Base-by-base conservation (phyloP, 1,140 invertebrate species). In the Magallana gigas region DNA sequence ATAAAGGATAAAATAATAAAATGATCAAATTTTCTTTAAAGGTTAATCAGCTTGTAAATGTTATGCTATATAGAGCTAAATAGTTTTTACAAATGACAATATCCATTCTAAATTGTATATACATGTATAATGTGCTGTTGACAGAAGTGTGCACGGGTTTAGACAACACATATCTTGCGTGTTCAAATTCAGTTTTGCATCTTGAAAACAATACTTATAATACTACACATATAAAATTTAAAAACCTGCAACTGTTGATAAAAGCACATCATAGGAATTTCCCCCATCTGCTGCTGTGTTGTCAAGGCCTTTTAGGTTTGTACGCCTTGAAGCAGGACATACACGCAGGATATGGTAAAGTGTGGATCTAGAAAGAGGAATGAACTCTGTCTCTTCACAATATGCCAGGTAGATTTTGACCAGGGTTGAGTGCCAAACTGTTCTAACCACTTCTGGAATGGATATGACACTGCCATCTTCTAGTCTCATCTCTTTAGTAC, bases 241-340 rank as follows among this genome's bases (percentile, higher is more conserved):
- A 64, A 64, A 16, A 76, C 68, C 68, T 23, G 68, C n/a, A 57
- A 84, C 57, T 23, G 57, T 18, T 8, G 56, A 12, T 7, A 84
- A 23, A 8, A 84, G 48, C 16, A 18, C 5, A 8, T 84, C 82
- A 84, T 57, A 57, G 6, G 48, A 12, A 57, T 58, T 16, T 18
- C 57, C 56, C 29, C 80, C 85, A 36, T 87, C 80, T 62, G 80
- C 80, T 60, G 85, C 23, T 48, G 83, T 64, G 56, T 62, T 82
- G 12, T 86, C 85, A 56, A 86, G 76, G 7, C 85, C 76, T 18
- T 81, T 85, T 59, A 62, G 16, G 62, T 68, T 83, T 56, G 76
- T 83, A 11, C 85, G 7, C 9, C 83, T 76, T 16, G 23, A 23
- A 23, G 23, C 23, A 23, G 23, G 23, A 23, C 23, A 23, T 23